Evolutionary conservation across 64 coral and sea anemone species (phyloP).

Genomic region (Cladopsammia gracilis): DNA sequence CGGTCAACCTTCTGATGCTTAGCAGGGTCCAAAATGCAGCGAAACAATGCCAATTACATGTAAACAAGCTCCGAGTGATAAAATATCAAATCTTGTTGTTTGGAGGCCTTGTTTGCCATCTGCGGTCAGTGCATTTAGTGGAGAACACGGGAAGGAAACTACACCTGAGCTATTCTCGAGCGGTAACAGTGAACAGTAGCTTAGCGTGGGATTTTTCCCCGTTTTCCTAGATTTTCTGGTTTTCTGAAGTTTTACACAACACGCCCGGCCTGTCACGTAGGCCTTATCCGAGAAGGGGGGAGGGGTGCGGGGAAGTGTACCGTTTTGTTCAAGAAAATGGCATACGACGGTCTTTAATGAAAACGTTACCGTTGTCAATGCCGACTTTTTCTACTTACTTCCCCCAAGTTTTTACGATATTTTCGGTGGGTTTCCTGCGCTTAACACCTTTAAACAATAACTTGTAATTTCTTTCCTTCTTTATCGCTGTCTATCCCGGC

Average conservation of each 20-base stretch:
- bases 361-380: too few relatives aligned
- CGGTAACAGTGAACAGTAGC: background rate
- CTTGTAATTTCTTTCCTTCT: too few relatives aligned
- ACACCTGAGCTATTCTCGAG: too few relatives aligned
- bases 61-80: constrained; percentile 33
- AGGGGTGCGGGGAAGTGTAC: background rate
- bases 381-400: too few relatives aligned
- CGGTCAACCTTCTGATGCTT: background rate
- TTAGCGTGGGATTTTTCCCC: background rate
- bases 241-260: background rate
- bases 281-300: background rate
- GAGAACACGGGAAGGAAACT: background rate
- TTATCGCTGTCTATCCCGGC: too few relatives aligned
- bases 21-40: constrained; percentile 2
- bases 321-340: too few relatives aligned
- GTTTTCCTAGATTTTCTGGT: background rate
- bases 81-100: constrained; percentile 30
- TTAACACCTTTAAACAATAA: too few relatives aligned
- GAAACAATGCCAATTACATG: constrained; percentile 49
- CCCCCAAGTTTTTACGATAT: too few relatives aligned
- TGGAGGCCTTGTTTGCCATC: constrained; percentile 9
- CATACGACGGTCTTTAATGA: too few relatives aligned
- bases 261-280: background rate
- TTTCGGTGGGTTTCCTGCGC: too few relatives aligned
- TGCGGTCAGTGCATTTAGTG: background rate